Evolutionary conservation across 2,113 vertebrate genomes (phyloP), one percentile per base, ranked within the genome.

Genomic region (Daboia siamensis): DNA sequence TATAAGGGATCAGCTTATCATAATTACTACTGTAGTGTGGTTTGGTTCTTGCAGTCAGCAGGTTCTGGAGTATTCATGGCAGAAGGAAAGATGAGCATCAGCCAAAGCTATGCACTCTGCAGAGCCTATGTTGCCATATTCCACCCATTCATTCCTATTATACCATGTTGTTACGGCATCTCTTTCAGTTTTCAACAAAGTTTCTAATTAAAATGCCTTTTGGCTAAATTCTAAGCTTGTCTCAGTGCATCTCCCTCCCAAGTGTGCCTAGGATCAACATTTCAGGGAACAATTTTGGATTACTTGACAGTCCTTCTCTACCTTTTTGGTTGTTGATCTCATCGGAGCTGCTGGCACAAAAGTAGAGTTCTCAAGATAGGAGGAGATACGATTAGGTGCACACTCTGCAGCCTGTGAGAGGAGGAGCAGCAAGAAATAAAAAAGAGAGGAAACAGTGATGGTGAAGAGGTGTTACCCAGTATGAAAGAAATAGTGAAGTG

Each of bases 251-350:
- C 29, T 61, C 56, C 24, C 23, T 11, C 29, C 54, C 56, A 86
- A 86, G n/a, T 1, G 6, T 6, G n/a, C 1, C 51, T 4, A 46
- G 23, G 52, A 61, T 59, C 74, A 33, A 10, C 33, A 48, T 46
- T 88, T 13, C 17, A n/a, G 87, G 24, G n/a, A 80, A 52, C 6
- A 13, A 48, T n/a, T 29, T 85, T 52, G 33, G 24, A 23, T 89
- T 74, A 11, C 89, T 84, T 33, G 1, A 51, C 56, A 48, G 46
- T 5, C 89, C 88, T 59, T n/a, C 17, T 96, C 98, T 99, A 99
- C 98, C 99, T 99, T 99, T 95, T 97, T 98, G 92, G 97, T 95
- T 95, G 98, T 97, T 94, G 97, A 98, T 97, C 98, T 98, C 86
- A 96, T 95, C 93, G 98, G 98, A 96, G 94, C 89, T 96, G 97